Conservation (phyloP, 2,888 invertebrate genomes). For the Tenthredo distinguenda region DNA sequence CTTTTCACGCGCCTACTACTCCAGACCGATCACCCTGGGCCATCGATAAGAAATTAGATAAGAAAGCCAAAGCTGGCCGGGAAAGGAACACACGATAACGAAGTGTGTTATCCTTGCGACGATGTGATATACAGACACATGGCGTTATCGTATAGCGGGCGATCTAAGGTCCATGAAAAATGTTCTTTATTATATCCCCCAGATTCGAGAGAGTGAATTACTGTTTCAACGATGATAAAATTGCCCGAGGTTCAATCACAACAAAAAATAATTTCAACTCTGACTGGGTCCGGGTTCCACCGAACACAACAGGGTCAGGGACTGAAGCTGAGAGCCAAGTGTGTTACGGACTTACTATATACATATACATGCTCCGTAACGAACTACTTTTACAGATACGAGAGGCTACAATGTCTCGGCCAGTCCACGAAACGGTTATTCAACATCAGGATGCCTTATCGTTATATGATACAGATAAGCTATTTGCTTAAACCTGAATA, state of each 20-base stretch:
- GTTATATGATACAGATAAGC: not conserved
- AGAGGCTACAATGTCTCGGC: slow-evolving; percentile 9
- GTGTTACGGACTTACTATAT: not conserved
- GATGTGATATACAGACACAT: not conserved
- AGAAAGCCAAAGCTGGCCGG: not conserved
- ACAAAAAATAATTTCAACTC: not conserved
- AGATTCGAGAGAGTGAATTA: not conserved
- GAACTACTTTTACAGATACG: slow-evolving; percentile 5
- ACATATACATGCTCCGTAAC: not conserved
- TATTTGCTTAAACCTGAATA: not conserved
- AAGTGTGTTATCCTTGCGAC: not conserved
- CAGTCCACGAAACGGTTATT: slow-evolving; percentile 24
- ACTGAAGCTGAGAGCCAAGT: slow-evolving; percentile 6
- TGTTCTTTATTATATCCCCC: not conserved
- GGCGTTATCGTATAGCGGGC: not conserved
- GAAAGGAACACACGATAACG: not conserved
- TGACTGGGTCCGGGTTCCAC: slow-evolving; percentile 16
- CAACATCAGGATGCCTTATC: not conserved
- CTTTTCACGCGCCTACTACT: not conserved
- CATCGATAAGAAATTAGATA: slow-evolving; percentile 22
- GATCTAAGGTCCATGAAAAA: not conserved
- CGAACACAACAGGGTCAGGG: slow-evolving; percentile 13
- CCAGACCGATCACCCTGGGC: not conserved
- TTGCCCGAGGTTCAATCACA: not conserved
- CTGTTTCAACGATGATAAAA: not conserved